These are phyloP conservation scores for Scarus forsteni DNA, from an alignment of 2,797 vertebrate species.

Conservation along the genomic window DNA sequence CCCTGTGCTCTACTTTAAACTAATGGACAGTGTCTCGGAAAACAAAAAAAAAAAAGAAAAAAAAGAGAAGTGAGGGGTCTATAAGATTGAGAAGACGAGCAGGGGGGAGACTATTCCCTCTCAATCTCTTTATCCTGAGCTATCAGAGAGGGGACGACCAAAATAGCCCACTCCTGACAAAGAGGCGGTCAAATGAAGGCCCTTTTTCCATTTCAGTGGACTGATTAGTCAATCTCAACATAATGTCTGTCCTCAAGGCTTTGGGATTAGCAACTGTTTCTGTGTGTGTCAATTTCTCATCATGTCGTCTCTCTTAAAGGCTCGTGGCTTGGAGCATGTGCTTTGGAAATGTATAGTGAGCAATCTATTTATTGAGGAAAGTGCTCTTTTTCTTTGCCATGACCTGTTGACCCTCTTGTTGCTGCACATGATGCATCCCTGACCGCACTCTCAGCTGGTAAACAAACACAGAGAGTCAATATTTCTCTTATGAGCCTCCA, in stretches of 20 bases:
- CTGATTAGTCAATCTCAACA: slow-evolving; percentile 78
- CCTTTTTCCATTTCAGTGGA: slow-evolving; percentile 72
- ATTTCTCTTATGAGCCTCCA: slow-evolving; percentile 33
- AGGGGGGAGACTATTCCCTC: slow-evolving; percentile 57
- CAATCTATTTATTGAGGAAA: slow-evolving; percentile 71
- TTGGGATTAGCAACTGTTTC: slow-evolving; percentile 77
- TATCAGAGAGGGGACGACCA: slow-evolving; percentile 56
- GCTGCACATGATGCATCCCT: slow-evolving; percentile 45
- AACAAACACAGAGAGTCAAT: slow-evolving; percentile 62
- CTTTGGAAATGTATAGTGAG: slow-evolving; percentile 67
- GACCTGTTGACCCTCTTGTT: slow-evolving; percentile 56
- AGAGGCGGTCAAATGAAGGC: slow-evolving; percentile 70
- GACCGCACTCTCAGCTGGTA: slow-evolving; percentile 54
- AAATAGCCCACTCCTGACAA: slow-evolving; percentile 73
- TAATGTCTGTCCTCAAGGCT: slow-evolving; percentile 76
- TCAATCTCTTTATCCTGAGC: slow-evolving; percentile 61
- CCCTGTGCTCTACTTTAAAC: slow-evolving; percentile 78
- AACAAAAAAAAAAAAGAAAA: slow-evolving; percentile 63
- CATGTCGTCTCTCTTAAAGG: slow-evolving; percentile 66
- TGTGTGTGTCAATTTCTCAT: slow-evolving; percentile 69
- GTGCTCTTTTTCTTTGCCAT: slow-evolving; percentile 56
- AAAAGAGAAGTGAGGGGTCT: slow-evolving; percentile 9
- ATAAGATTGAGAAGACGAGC: slow-evolving; percentile 58
- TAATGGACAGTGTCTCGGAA: slow-evolving; percentile 83
- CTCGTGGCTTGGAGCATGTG: slow-evolving; percentile 58